Percentiles rank a stretch among this genome's conserved stretches.
phyloP scores from a whole-genome alignment of 2,113 vertebrate genomes.

The Puffinus mauretanicus region DNA sequence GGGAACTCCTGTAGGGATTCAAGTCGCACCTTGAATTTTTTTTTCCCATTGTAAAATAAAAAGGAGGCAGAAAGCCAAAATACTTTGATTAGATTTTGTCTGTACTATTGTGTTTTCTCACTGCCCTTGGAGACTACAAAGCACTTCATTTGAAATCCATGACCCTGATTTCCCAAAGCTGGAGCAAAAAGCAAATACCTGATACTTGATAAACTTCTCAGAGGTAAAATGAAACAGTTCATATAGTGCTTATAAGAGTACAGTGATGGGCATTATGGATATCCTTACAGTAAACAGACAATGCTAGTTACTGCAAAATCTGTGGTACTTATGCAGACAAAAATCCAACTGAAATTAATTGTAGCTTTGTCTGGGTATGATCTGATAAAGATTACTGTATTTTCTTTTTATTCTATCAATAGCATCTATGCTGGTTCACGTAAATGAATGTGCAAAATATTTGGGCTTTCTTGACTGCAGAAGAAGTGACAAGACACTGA shows the following conservation, averaged over 20 bases:
- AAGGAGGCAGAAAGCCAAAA: slow-evolving; percentile 75
- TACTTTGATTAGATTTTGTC: slow-evolving; percentile 72
- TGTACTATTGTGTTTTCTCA: slow-evolving; percentile 67
- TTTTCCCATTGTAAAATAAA: slow-evolving; percentile 69
- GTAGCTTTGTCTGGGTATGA: background rate
- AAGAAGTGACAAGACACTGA: background rate
- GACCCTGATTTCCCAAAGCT: slow-evolving; percentile 61
- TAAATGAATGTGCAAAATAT: background rate
- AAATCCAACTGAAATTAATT: background rate
- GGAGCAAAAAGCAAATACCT: slow-evolving; percentile 47
- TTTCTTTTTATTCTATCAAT: background rate
- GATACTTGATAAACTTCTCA: slow-evolving; percentile 45
- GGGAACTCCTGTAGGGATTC: slow-evolving; percentile 69
- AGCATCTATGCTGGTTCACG: background rate
- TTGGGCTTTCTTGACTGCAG: background rate
- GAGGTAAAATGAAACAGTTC: slow-evolving; percentile 38
- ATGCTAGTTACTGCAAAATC: background rate
- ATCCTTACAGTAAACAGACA: background rate
- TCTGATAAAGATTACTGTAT: background rate
- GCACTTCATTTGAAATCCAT: slow-evolving; percentile 59
- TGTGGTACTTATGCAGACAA: background rate
- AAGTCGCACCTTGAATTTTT: slow-evolving; percentile 71
- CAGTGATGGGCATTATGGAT: background rate
- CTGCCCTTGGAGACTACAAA: slow-evolving; percentile 62
- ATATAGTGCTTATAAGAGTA: background rate